Conservation (phyloP, 2,797 vertebrate genomes). For the Adelosebastes latens region DNA sequence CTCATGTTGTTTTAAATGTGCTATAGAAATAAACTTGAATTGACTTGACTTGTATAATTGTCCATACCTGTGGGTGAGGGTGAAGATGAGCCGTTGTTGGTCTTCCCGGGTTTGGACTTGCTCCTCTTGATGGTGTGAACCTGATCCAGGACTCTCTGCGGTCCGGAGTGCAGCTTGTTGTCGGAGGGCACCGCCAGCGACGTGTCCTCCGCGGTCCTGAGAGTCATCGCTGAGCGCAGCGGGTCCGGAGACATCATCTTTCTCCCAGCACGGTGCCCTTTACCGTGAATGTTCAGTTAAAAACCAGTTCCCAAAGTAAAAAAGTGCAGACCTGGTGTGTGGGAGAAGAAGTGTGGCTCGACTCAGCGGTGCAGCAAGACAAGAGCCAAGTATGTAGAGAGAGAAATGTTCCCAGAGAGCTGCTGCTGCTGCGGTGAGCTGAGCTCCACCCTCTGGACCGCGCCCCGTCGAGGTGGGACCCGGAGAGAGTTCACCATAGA, state of each 20-base stretch:
- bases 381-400: not conserved
- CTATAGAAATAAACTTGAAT: too few relatives aligned
- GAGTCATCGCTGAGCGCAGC: conserved; percentile 63
- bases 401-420: not conserved
- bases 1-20: too few relatives aligned
- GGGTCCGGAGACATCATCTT: conserved; percentile 72
- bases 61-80: conserved; percentile 66
- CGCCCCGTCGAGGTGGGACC: conserved; percentile 43
- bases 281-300: not conserved
- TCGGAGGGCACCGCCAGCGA: conserved; percentile 83
- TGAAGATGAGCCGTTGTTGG: conserved; percentile 7
- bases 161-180: conserved; percentile 61
- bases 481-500: conserved; percentile 15
- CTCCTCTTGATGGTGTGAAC: conserved; percentile 78
- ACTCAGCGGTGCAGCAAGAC: not conserved
- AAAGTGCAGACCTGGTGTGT: not conserved
- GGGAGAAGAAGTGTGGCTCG: not conserved
- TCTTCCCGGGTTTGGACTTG: conserved; percentile 64
- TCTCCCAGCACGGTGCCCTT: not conserved
- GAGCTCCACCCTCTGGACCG: conserved; percentile 63
- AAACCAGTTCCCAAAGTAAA: not conserved
- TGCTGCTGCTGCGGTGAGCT: not conserved
- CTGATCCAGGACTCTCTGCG: conserved; percentile 79
- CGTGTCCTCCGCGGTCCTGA: conserved; percentile 71
- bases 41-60: not conserved